These are phyloP conservation scores for Lasioglossum oenotherae DNA, from an alignment of 2,888 invertebrate species.

Conservation along the genomic window DNA sequence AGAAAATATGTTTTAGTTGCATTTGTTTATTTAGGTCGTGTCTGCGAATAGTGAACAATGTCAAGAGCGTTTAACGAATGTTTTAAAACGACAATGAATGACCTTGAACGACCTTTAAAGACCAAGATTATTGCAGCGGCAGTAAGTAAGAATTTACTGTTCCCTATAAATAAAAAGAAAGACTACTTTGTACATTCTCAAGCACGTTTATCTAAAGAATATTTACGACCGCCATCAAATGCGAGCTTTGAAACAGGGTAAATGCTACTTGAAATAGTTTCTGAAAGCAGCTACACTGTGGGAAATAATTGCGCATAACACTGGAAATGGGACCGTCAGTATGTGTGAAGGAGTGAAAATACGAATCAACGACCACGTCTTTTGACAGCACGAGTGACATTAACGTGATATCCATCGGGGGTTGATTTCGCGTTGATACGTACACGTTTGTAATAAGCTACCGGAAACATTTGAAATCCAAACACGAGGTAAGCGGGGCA, in stretches of 20 bases:
- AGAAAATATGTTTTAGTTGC: not conserved
- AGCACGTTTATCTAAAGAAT: not conserved
- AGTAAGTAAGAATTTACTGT: not conserved
- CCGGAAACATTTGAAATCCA: constrained; percentile 13
- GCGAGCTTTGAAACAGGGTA: not conserved
- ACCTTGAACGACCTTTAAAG: no score
- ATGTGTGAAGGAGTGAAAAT: not conserved
- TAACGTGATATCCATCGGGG: not conserved
- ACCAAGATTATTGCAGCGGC: not conserved
- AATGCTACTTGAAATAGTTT: not conserved
- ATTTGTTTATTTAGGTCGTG: not conserved
- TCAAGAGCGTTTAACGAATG: not conserved
- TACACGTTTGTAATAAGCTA: not conserved
- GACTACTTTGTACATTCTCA: not conserved
- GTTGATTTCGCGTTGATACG: not conserved
- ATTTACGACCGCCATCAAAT: not conserved
- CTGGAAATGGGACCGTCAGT: not conserved
- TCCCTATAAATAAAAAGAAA: not conserved
- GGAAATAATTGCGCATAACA: not conserved
- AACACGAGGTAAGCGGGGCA: constrained; percentile 1
- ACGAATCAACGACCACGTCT: not conserved
- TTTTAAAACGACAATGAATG: no score
- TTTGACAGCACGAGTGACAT: not conserved
- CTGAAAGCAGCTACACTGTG: not conserved
- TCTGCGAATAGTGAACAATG: not conserved